Conservation (phyloP, 2,888 invertebrate species). For the Adela reaumurella region DNA sequence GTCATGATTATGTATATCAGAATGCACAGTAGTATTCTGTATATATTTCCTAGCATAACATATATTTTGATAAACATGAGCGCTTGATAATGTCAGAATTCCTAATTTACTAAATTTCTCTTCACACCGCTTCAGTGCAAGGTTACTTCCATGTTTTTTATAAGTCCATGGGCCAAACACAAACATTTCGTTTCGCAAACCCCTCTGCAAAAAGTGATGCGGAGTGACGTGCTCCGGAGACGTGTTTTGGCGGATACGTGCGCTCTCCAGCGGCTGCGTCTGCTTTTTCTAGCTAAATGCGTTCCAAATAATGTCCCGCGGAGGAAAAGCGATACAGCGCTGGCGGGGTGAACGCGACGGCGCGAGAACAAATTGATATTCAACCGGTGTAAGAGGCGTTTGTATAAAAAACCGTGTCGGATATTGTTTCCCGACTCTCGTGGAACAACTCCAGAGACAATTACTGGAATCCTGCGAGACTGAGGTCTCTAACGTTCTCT, state of each 20-base stretch:
- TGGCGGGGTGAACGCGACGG: neutral
- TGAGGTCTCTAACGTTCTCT: too few relatives aligned
- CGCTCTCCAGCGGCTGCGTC: neutral
- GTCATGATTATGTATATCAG: too few relatives aligned
- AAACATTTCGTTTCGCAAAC: neutral
- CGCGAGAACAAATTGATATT: slow-evolving; percentile 26
- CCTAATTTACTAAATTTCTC: too few relatives aligned
- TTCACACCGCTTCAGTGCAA: too few relatives aligned
- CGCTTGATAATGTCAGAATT: too few relatives aligned
- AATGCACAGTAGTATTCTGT: too few relatives aligned
- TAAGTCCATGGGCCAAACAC: too few relatives aligned
- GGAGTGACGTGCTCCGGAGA: neutral
- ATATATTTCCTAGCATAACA: too few relatives aligned
- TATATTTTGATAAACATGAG: too few relatives aligned
- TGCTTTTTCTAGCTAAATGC: neutral
- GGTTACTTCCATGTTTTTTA: too few relatives aligned
- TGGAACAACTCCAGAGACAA: slow-evolving; percentile 35
- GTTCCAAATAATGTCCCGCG: neutral
- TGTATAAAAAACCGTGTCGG: slow-evolving; percentile 32
- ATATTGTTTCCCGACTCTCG: slow-evolving; percentile 29
- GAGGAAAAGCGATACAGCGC: neutral
- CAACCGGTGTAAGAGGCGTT: slow-evolving; percentile 34
- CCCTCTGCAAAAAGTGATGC: neutral
- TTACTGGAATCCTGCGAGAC: slow-evolving; percentile 19
- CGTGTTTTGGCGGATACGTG: neutral